A percentile compares a stretch with the other conserved stretches of the same genome.
These are phyloP conservation scores for Pseudopipra pipra DNA, from an alignment of 2,113 vertebrate genomes.

Conservation along the genomic window DNA sequence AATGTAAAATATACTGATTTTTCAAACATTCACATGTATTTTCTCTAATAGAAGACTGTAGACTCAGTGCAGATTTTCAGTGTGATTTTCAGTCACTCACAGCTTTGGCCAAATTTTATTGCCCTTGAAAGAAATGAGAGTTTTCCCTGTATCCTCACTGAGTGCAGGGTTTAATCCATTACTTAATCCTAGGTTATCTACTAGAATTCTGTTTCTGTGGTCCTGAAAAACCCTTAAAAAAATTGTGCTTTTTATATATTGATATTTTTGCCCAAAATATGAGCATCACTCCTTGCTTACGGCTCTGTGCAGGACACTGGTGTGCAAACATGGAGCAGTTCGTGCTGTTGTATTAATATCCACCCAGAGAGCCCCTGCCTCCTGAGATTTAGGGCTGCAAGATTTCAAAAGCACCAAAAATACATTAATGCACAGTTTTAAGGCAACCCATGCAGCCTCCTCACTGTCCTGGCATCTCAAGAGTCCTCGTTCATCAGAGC, in stretches of 20 bases:
- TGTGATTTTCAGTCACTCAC: not conserved
- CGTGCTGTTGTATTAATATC: not conserved
- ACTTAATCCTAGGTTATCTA: not conserved
- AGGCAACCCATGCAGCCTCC: not conserved
- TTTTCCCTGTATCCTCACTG: not conserved
- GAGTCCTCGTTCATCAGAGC: not conserved
- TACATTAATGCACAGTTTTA: not conserved
- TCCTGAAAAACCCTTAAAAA: not conserved
- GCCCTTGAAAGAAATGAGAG: not conserved
- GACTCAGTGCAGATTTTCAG: not conserved
- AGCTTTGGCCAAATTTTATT: not conserved
- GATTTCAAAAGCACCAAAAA: not conserved
- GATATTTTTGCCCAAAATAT: not conserved
- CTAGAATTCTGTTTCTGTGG: not conserved
- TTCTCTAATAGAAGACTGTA: not conserved
- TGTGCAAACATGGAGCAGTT: not conserved
- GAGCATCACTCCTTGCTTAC: not conserved
- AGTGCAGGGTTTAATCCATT: not conserved
- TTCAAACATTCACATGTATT: not conserved
- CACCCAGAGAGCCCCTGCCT: not conserved
- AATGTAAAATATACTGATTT: not conserved
- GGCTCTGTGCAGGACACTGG: not conserved
- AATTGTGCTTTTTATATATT: not conserved
- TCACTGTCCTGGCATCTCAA: not conserved
- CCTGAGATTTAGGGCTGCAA: not conserved